phyloP scores from a whole-genome alignment of 2,888 invertebrate genomes.

The Tineola bisselliella region DNA sequence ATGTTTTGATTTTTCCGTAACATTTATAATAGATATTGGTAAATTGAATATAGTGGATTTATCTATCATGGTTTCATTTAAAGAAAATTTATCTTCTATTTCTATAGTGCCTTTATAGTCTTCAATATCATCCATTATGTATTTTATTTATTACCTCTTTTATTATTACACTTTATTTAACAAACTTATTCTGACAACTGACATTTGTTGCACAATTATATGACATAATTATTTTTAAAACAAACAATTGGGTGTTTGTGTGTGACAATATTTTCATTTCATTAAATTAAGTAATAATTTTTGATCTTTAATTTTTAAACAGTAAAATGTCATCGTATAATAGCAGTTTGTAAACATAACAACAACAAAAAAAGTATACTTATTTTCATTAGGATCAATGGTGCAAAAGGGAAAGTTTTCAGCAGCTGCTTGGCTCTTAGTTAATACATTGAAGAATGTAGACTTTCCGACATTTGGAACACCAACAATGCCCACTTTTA shows the following conservation, averaged over 20 bases:
- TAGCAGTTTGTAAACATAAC: no score
- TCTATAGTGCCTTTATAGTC: slow-evolving; percentile 30
- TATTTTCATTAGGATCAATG: slow-evolving; percentile 99
- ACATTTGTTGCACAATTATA: neutral
- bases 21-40: slow-evolving; percentile 17
- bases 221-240: neutral
- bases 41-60: slow-evolving; percentile 27
- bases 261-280: no score
- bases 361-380: slow-evolving; percentile 77
- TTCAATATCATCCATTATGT: slow-evolving; percentile 28
- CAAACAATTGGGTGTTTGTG: no score
- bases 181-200: slow-evolving; percentile 14
- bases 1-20: slow-evolving; percentile 21
- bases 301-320: no score
- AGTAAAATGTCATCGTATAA: no score
- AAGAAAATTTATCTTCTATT: slow-evolving; percentile 28
- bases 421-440: slow-evolving; percentile 96
- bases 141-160: no score
- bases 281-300: no score
- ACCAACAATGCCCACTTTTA: slow-evolving; percentile 95
- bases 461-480: slow-evolving; percentile 99
- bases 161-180: no score
- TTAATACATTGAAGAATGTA: slow-evolving; percentile 99
- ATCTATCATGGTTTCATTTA: slow-evolving; percentile 25
- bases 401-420: slow-evolving; percentile 99